Evolutionary conservation across 2,888 invertebrate genomes (phyloP).

Genomic region (Torymus tubicola): DNA sequence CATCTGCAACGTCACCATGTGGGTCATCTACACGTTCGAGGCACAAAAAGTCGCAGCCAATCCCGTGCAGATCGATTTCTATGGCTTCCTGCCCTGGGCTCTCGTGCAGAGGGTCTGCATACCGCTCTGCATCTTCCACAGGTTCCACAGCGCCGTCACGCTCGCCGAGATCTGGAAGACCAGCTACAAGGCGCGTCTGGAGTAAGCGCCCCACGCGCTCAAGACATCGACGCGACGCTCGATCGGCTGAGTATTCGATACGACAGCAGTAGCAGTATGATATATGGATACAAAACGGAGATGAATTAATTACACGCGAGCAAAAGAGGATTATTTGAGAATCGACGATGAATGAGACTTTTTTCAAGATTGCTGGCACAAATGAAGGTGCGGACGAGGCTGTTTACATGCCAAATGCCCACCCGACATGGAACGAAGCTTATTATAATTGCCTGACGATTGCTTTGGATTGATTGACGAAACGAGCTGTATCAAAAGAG

Average conservation of each 20-base stretch:
- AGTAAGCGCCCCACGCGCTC: constrained; percentile 78
- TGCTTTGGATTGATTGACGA: constrained; percentile 9
- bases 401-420: background rate
- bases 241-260: no score
- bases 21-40: constrained; percentile 97
- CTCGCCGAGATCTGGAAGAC: constrained; percentile 98
- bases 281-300: background rate
- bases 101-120: constrained; percentile 94
- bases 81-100: constrained; percentile 95
- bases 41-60: constrained; percentile 95
- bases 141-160: constrained; percentile 96
- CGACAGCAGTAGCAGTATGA: no score
- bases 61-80: constrained; percentile 94
- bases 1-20: constrained; percentile 97
- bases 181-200: constrained; percentile 93
- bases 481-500: background rate
- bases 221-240: no score
- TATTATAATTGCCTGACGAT: background rate
- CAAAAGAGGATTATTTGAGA: background rate
- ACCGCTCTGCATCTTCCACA: constrained; percentile 96
- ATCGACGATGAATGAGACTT: background rate
- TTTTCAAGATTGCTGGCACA: background rate
- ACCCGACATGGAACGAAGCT: constrained; percentile 13
- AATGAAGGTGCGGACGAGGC: background rate
- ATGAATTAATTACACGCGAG: no score